Evolutionary conservation across 2,113 vertebrate species (phyloP).

Genomic region (Strigops habroptila): DNA sequence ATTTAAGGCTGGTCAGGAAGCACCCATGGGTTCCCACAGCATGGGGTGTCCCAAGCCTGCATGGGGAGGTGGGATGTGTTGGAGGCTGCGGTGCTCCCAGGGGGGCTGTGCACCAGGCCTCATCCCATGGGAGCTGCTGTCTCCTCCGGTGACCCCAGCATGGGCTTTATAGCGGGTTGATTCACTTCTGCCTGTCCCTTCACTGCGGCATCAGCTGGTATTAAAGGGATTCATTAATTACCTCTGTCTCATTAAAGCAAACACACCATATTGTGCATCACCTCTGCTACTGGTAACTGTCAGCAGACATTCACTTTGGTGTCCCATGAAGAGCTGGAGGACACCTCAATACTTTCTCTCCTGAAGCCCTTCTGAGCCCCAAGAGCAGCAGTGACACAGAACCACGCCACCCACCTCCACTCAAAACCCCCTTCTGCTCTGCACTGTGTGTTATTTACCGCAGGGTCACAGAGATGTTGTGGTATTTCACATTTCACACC

Average conservation of each 20-base stretch:
- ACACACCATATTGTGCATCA: neutral
- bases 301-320: neutral
- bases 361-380: neutral
- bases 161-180: fast-evolving
- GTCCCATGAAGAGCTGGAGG: neutral
- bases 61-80: fast-evolving
- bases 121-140: neutral
- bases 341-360: neutral
- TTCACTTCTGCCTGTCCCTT: neutral
- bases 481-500: neutral
- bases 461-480: neutral
- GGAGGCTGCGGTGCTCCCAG: fast-evolving
- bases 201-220: neutral
- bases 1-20: neutral
- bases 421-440: neutral
- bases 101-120: neutral
- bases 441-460: neutral
- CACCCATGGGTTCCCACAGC: fast-evolving
- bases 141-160: neutral
- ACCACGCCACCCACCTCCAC: neutral
- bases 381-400: neutral
- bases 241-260: neutral
- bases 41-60: fast-evolving
- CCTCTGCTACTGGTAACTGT: neutral
- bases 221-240: neutral